Conservation (phyloP, 2,113 vertebrate species). For the Taurulus bubalis region DNA sequence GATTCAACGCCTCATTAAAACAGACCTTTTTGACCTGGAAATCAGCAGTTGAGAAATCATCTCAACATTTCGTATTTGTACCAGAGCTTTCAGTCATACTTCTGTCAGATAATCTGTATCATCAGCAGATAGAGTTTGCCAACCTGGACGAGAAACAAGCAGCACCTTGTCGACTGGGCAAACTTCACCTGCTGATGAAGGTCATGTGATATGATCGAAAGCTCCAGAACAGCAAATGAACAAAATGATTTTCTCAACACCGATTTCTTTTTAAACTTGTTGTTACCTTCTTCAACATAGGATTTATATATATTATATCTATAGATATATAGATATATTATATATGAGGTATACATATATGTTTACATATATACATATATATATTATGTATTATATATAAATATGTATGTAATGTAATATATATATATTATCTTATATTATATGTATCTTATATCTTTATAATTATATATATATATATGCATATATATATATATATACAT, state of each 20-base stretch:
- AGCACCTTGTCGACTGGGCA: no score
- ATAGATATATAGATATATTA: no score
- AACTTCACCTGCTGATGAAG: neutral
- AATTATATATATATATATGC: no score
- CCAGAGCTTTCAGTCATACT: neutral
- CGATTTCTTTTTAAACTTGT: no score
- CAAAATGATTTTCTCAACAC: neutral
- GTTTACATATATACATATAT: no score
- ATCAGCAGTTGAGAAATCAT: neutral
- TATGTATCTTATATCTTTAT: no score
- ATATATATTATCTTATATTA: no score
- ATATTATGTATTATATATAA: no score
- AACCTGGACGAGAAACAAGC: neutral
- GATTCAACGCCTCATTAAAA: neutral
- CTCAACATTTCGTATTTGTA: neutral
- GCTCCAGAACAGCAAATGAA: neutral
- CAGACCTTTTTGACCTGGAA: neutral
- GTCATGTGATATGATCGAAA: neutral
- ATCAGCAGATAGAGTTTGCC: neutral
- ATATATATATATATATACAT: no score
- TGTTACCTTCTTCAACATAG: neutral
- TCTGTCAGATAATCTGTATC: neutral
- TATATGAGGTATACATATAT: no score
- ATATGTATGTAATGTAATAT: no score
- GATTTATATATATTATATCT: no score